phyloP scores from a whole-genome alignment of 2,113 vertebrate genomes.

The Galemys pyrenaicus region DNA sequence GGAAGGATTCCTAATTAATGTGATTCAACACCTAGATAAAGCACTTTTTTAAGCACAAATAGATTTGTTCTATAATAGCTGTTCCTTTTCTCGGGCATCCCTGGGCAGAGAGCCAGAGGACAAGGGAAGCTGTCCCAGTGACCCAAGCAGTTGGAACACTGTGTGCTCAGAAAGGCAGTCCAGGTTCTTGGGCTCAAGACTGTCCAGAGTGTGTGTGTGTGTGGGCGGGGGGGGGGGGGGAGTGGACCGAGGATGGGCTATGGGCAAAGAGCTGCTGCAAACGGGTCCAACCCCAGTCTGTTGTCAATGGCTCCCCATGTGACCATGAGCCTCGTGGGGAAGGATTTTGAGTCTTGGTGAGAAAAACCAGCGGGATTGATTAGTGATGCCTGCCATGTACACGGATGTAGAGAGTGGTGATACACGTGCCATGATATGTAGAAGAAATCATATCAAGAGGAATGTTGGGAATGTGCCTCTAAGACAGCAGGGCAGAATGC shows the following conservation, averaged over 20 bases:
- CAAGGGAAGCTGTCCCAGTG: neutral
- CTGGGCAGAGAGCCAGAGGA: constrained; percentile 61
- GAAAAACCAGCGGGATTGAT: neutral
- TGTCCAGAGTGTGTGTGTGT: too few species aligned
- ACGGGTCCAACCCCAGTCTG: too few species aligned
- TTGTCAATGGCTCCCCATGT: neutral
- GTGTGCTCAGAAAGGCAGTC: neutral
- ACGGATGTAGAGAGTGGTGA: accelerated
- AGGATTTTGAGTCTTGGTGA: neutral
- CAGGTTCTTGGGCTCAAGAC: neutral
- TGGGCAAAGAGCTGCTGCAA: neutral
- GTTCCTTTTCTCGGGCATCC: neutral
- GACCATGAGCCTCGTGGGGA: neutral
- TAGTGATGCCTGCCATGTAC: neutral
- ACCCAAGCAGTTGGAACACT: neutral
- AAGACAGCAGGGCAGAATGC: neutral
- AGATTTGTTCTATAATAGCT: constrained; percentile 49
- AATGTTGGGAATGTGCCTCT: neutral
- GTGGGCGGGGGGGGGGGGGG: neutral
- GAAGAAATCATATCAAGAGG: neutral
- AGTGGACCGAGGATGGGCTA: accelerated
- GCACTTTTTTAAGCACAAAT: constrained; percentile 47
- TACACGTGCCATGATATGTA: accelerated
- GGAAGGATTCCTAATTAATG: constrained; percentile 43
- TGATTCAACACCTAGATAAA: constrained; percentile 61